Evolutionary conservation across 2,888 invertebrate genomes (phyloP).

Genomic region (Carterocephalus palaemon): DNA sequence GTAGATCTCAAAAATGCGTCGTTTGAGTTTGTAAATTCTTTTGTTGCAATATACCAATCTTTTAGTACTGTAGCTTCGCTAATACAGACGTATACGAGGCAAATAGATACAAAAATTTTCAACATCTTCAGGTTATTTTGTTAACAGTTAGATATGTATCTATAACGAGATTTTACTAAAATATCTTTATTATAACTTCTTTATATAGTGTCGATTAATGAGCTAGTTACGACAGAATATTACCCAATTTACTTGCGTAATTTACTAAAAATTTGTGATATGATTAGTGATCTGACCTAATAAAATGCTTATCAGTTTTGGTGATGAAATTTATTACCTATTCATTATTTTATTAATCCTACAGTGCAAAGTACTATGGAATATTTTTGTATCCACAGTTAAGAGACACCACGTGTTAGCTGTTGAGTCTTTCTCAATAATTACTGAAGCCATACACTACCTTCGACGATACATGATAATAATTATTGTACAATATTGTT

Average conservation of each 20-base stretch:
- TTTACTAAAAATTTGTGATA: no score
- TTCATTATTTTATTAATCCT: no score
- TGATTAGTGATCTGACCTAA: slow-evolving; percentile 18
- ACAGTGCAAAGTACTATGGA: no score
- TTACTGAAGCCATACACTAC: slow-evolving; percentile 11
- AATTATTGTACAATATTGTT: slow-evolving; percentile 7
- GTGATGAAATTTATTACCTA: background rate
- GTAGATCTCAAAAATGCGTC: slow-evolving; percentile 6
- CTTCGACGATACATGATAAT: slow-evolving; percentile 14
- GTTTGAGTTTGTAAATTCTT: slow-evolving; percentile 2
- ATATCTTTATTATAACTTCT: background rate
- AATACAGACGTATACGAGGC: slow-evolving; percentile 12
- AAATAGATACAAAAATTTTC: slow-evolving; percentile 20
- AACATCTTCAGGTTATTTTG: slow-evolving; percentile 25
- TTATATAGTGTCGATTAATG: slow-evolving; percentile 13
- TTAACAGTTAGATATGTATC: background rate
- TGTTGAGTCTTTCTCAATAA: slow-evolving; percentile 1
- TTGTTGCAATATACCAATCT: slow-evolving; percentile 4
- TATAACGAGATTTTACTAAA: background rate
- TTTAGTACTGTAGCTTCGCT: slow-evolving; percentile 24
- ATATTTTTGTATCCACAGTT: no score
- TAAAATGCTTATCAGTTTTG: slow-evolving; percentile 7
- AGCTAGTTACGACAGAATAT: slow-evolving; percentile 11
- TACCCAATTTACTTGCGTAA: no score
- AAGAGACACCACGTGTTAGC: no score